Conservation (phyloP, 1,140 invertebrate genomes). For the Nomia melanderi region DNA sequence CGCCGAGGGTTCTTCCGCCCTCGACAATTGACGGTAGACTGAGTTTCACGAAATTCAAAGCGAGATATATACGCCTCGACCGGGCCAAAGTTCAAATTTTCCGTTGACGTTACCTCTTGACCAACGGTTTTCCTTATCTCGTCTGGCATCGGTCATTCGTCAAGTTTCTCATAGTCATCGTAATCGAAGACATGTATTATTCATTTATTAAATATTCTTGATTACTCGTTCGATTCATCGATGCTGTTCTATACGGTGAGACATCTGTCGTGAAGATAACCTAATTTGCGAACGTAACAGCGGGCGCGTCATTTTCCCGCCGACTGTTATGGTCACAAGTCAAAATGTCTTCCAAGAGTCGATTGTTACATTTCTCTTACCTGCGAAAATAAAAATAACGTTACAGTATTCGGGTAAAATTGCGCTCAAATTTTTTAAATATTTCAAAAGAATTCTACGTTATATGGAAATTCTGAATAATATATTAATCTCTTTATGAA, state of each 20-base stretch:
- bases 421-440: too few species aligned
- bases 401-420: background rate
- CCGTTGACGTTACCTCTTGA: background rate
- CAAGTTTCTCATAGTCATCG: background rate
- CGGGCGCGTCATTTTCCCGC: slow-evolving; percentile 67
- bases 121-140: slow-evolving; percentile 1
- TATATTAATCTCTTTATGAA: too few species aligned
- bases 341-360: slow-evolving; percentile 63
- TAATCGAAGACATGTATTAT: too few species aligned
- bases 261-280: slow-evolving; percentile 60
- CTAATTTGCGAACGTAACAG: slow-evolving; percentile 76
- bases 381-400: background rate
- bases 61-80: slow-evolving; percentile 32
- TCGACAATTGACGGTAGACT: slow-evolving; percentile 21
- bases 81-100: slow-evolving; percentile 44
- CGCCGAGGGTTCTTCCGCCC: background rate
- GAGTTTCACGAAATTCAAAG: background rate
- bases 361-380: background rate
- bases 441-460: too few species aligned
- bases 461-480: too few species aligned
- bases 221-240: background rate
- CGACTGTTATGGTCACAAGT: slow-evolving; percentile 80
- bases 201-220: background rate
- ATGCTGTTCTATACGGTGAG: background rate
- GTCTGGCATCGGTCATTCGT: background rate